phyloP scores from a whole-genome alignment of 2,113 vertebrate genomes.

The Butorides virescens region DNA sequence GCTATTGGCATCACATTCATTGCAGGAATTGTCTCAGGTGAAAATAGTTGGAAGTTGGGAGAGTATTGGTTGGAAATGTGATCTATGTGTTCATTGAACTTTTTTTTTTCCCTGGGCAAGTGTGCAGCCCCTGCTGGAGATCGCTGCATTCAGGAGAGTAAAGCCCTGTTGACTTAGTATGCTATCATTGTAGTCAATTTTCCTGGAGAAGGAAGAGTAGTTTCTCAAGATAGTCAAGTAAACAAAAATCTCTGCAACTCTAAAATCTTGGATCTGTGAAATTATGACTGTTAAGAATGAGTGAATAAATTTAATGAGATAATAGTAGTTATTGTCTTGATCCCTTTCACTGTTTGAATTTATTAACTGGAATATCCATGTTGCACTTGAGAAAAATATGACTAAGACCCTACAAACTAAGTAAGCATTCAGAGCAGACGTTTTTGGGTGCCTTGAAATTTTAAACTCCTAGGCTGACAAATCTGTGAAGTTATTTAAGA shows the following conservation, averaged over 20 bases:
- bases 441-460: not conserved
- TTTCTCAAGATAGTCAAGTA: not conserved
- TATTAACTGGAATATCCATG: not conserved
- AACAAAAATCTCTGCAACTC: not conserved
- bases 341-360: not conserved
- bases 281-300: not conserved
- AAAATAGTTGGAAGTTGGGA: not conserved
- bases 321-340: not conserved
- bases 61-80: not conserved
- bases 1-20: not conserved
- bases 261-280: not conserved
- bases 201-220: not conserved
- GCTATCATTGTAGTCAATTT: not conserved
- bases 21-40: not conserved
- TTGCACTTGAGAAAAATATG: not conserved
- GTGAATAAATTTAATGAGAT: not conserved
- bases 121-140: not conserved
- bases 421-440: not conserved
- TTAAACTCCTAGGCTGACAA: not conserved
- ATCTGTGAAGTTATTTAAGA: not conserved
- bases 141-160: not conserved
- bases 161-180: not conserved
- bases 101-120: not conserved
- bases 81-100: not conserved
- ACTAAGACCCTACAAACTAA: not conserved